Evolutionary conservation across 2,888 invertebrate genomes (phyloP).

Genomic region (Oxyscelio sp.): DNA sequence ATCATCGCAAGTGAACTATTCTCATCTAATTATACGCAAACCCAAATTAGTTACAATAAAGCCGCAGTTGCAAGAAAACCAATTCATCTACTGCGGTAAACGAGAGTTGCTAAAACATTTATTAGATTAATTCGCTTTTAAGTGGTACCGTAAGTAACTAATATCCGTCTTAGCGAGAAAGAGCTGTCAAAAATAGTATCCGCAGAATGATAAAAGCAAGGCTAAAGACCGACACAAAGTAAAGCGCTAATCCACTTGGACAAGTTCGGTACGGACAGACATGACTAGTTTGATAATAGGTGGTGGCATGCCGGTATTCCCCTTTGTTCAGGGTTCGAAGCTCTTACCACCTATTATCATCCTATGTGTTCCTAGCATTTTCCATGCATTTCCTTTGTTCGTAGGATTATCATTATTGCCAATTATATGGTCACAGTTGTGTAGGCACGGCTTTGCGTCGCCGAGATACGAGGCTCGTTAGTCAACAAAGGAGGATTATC

Average conservation of each 20-base stretch:
- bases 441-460: conserved; percentile 57
- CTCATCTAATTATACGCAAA: too few relatives aligned
- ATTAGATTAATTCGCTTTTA: too few relatives aligned
- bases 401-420: conserved; percentile 84
- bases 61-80: too few relatives aligned
- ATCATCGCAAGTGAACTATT: too few relatives aligned
- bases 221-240: conserved; percentile 4
- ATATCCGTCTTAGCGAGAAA: too few relatives aligned
- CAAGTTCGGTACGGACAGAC: conserved; percentile 36
- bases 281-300: conserved; percentile 67
- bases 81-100: too few relatives aligned
- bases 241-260: conserved; percentile 30
- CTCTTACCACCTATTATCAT: conserved; percentile 81
- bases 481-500: conserved; percentile 81
- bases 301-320: conserved; percentile 50
- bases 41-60: too few relatives aligned
- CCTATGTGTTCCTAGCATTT: conserved; percentile 86
- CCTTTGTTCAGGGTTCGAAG: conserved; percentile 69
- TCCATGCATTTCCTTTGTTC: conserved; percentile 87
- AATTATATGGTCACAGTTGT: conserved; percentile 79
- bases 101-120: too few relatives aligned
- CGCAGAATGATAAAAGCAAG: conserved; percentile 5
- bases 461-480: conserved; percentile 76
- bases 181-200: neutral
- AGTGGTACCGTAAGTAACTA: too few relatives aligned